Base-by-base conservation (phyloP, 2,113 vertebrate species). In the Gymnobelideus leadbeateri region DNA sequence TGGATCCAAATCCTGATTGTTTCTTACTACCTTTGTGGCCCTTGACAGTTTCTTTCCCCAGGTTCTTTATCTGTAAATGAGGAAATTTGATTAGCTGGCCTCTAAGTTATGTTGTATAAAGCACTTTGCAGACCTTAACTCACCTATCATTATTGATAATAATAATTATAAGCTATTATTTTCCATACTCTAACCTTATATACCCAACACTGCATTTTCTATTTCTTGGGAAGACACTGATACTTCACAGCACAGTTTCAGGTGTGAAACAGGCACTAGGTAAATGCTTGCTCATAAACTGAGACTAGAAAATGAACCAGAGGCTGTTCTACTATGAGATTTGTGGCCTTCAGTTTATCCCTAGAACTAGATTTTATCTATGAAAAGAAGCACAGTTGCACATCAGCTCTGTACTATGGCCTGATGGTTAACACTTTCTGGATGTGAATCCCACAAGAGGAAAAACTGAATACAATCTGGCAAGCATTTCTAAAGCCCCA, bases 291-390 rank as follows among this genome's bases (percentile, higher is more conserved):
- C 43, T 50, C 31, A 93, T 16, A 91, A 51, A 92, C 0, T 14
- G 50, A 92, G 61, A 47, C 51, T 52, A 94, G 92, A 93, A 92
- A 93, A 90, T 53, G 6, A 51, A 3, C 19, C 55, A n/a, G 16
- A 28, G 37, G 10, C 54, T 26, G 94, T 68, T 8, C 16, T 68
- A 37, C 57, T 37, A 0, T 43, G 89, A 84, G 92, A 68, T 54
- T 24, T 89, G 51, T 43, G 54, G n/a, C 12, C 50, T 52, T 31
- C 47, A 10, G 89, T 68, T 68, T 92, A 51, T 93, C 51, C 43
- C 92, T 31, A n/a, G 47, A 93, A 68, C 0, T n/a, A 37, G 12
- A 43, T 43, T n/a, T 84, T 19, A 23, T 77, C 16, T 21, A 43
- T 21, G n/a, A 84, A 84, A 43, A 84, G n/a, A 7, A 8, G n/a